phyloP scores from a whole-genome alignment of 92 coral and sea anemone species.

The Epizoanthus rinbou region DNA sequence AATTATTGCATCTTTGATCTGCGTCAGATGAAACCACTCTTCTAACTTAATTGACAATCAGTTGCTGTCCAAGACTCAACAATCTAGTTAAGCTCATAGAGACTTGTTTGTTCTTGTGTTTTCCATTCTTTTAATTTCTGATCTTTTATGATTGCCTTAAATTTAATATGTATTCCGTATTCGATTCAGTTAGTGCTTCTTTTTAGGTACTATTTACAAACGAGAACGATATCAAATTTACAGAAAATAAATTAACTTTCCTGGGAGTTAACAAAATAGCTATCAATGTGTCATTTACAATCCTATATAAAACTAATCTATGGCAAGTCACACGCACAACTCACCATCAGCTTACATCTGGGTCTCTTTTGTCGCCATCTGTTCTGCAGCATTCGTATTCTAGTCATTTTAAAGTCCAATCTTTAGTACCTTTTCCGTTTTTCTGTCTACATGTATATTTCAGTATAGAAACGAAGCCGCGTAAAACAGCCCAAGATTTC shows the following conservation, averaged over 20 bases:
- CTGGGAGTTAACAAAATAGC: constrained; percentile 41
- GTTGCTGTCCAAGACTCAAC: background rate
- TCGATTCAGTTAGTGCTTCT: constrained; percentile 3
- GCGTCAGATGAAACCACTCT: constrained; percentile 27
- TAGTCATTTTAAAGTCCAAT: constrained; percentile 7
- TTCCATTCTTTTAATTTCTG: constrained; percentile 4
- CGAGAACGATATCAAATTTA: constrained; percentile 31
- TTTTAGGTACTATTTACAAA: constrained; percentile 37
- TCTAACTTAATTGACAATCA: background rate
- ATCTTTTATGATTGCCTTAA: background rate
- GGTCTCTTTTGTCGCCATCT: background rate
- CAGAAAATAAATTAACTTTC: constrained; percentile 33
- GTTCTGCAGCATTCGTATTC: constrained; percentile 9
- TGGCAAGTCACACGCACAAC: constrained; percentile 27
- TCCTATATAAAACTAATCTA: constrained; percentile 36
- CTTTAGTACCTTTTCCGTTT: background rate
- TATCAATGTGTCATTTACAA: constrained; percentile 34
- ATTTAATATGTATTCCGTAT: background rate
- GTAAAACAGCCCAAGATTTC: constrained; percentile 3
- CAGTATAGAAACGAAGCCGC: constrained; percentile 5
- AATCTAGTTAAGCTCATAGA: background rate
- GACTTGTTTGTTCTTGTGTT: constrained; percentile 23
- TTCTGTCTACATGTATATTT: background rate
- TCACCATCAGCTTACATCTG: constrained; percentile 34
- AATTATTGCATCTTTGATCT: constrained; percentile 3